phyloP scores from a whole-genome alignment of 2,113 vertebrate genomes.

The Bambusicola thoracicus region DNA sequence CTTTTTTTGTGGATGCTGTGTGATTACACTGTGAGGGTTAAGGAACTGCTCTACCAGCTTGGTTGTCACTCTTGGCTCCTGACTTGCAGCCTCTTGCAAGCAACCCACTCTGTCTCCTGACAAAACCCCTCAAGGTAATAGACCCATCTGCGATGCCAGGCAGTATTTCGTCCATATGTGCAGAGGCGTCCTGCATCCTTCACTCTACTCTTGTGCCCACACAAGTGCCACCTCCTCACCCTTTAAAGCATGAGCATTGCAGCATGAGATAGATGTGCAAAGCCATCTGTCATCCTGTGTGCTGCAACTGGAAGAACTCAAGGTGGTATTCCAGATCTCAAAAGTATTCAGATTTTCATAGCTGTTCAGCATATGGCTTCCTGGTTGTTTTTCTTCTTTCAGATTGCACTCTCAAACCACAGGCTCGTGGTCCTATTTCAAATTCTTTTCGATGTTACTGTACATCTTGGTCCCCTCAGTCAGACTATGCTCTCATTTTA shows the following conservation, averaged over 20 bases:
- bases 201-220: background rate
- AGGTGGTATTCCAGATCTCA: background rate
- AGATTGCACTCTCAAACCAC: background rate
- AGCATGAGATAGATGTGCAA: background rate
- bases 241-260: background rate
- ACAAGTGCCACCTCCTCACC: background rate
- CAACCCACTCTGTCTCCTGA: background rate
- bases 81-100: background rate
- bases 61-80: background rate
- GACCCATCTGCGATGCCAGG: background rate
- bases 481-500: background rate
- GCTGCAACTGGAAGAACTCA: background rate
- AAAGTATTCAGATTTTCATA: background rate
- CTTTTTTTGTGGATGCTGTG: background rate
- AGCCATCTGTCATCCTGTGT: background rate
- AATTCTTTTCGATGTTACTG: background rate
- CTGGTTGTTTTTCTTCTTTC: background rate
- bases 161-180: background rate
- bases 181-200: background rate
- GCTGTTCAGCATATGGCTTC: background rate
- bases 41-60: background rate
- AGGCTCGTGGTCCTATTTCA: rapidly evolving
- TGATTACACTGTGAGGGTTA: background rate
- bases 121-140: background rate
- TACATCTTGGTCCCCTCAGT: background rate